Evolutionary conservation across 2,113 vertebrate species (phyloP), one percentile per base, ranked within the genome.

Genomic region (Ranitomeya variabilis): DNA sequence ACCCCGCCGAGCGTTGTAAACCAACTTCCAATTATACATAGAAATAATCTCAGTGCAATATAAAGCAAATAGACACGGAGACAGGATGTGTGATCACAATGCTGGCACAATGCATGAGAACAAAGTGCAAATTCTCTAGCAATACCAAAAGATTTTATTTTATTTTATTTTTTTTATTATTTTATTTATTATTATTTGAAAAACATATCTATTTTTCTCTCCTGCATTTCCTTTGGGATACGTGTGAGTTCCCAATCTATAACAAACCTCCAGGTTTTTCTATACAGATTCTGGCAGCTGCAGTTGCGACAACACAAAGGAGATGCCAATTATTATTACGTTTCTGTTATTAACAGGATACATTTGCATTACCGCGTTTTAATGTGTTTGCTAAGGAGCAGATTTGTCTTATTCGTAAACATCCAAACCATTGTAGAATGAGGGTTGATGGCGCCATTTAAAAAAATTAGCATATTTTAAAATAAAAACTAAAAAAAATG

Each of bases 21-120:
- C 85, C 85, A 86, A 86, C 73, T 79, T 86, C 85, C 85, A 86
- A 86, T 86, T 86, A 86, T 86, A 62, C 85, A 78, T 62, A 78
- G 85, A 62, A 86, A 86, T 86, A 86, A 77, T 78, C 74, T 86
- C 74, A 19, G 37, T 13, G 77, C 37, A 64, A 77, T 45, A 64
- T 86, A 78, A 86, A 78, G 85, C 74, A 86, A 59, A 76, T 74
- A 74, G 74, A 78, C 45, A 66, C 45, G 59, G 55, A 66, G 73
- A 86, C 37, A 45, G 59, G 71, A 78, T 62, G 84, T 86, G 84
- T 51, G 84, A 86, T 86, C 84, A 59, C 84, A 59, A 31, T 55
- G 37, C 81, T 69, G 16, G 21, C 64, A 83, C 81, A 69, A 83
- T 83, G 81, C 81, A 83, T 83, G 67, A 83, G 13, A 69, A 83